Evolutionary conservation across 1,140 invertebrate genomes (phyloP).

Genomic region (Agrilus planipennis): DNA sequence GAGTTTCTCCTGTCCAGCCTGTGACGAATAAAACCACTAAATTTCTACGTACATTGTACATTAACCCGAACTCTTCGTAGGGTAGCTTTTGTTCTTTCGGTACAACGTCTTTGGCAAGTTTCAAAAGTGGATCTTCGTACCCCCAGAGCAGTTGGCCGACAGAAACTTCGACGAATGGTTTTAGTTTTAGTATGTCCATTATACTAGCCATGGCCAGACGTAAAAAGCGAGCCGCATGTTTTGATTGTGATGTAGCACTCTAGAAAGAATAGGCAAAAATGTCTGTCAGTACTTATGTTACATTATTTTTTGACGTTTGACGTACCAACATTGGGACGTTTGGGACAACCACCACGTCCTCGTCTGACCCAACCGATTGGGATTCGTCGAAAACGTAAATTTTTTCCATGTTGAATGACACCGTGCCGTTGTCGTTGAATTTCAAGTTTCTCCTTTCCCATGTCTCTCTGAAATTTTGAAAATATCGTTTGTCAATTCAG

Average conservation of each 20-base stretch:
- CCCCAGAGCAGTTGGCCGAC: conserved; percentile 87
- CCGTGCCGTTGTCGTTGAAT: conserved; percentile 76
- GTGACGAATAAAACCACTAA: no score
- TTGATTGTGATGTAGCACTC: conserved; percentile 75
- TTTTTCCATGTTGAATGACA: conserved; percentile 78
- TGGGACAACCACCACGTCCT: conserved; percentile 77
- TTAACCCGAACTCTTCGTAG: conserved; percentile 81
- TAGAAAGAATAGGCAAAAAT: no score
- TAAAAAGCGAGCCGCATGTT: conserved; percentile 69
- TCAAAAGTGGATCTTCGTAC: conserved; percentile 81
- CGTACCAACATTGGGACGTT: conserved; percentile 83
- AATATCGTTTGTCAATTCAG: conserved; percentile 1
- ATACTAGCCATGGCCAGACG: conserved; percentile 78
- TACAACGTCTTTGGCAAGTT: conserved; percentile 76
- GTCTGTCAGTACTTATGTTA: no score
- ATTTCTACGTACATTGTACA: conserved; percentile 62
- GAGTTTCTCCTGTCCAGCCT: not conserved
- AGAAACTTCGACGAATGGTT: conserved; percentile 77
- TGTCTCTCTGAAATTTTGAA: conserved; percentile 45
- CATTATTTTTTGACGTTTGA: no score
- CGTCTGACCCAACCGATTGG: conserved; percentile 47
- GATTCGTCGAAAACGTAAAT: conserved; percentile 64
- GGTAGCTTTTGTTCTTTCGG: conserved; percentile 82
- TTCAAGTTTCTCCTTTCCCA: conserved; percentile 78
- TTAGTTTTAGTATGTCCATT: conserved; percentile 80